Percentiles rank a stretch among this genome's conserved stretches.
phyloP scores from a whole-genome alignment of 2,888 invertebrate genomes.

The Epinotia ramella region DNA sequence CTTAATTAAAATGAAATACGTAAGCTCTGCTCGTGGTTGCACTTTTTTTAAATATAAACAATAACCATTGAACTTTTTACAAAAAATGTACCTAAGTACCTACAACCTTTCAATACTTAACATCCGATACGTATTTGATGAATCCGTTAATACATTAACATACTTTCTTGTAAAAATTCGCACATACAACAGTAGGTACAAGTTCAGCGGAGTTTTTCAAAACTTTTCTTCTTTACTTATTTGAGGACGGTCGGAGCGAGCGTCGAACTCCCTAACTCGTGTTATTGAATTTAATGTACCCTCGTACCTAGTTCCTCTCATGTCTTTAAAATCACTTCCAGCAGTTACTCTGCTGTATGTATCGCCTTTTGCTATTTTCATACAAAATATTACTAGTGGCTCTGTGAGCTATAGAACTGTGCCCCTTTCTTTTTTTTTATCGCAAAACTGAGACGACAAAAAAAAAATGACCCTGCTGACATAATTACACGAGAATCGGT shows the following conservation, averaged over 20 bases:
- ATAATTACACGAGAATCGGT: too few relatives aligned
- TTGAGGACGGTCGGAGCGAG: slow-evolving; percentile 83
- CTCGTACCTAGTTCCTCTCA: slow-evolving; percentile 74
- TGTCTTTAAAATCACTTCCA: slow-evolving; percentile 75
- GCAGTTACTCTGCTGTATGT: slow-evolving; percentile 57
- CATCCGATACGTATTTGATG: slow-evolving; percentile 29
- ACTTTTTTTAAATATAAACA: too few relatives aligned
- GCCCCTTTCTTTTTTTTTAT: too few relatives aligned
- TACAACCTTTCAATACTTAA: background rate
- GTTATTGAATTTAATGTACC: slow-evolving; percentile 85
- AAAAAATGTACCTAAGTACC: too few relatives aligned
- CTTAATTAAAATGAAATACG: too few relatives aligned
- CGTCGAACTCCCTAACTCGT: slow-evolving; percentile 83
- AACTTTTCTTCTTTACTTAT: slow-evolving; percentile 83
- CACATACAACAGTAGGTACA: slow-evolving; percentile 71
- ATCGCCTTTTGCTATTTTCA: slow-evolving; percentile 30
- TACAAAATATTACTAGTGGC: background rate
- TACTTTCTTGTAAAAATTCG: slow-evolving; percentile 62
- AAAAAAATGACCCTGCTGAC: too few relatives aligned
- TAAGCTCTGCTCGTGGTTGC: too few relatives aligned
- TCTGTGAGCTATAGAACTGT: too few relatives aligned
- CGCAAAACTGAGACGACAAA: too few relatives aligned
- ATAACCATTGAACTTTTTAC: too few relatives aligned
- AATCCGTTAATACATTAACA: slow-evolving; percentile 66
- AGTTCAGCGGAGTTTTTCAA: slow-evolving; percentile 77